A percentile compares a stretch with the other conserved stretches of the same genome.
These are phyloP conservation scores for Unio delphinus DNA, from an alignment of 2,888 invertebrate species.

Conservation along the genomic window DNA sequence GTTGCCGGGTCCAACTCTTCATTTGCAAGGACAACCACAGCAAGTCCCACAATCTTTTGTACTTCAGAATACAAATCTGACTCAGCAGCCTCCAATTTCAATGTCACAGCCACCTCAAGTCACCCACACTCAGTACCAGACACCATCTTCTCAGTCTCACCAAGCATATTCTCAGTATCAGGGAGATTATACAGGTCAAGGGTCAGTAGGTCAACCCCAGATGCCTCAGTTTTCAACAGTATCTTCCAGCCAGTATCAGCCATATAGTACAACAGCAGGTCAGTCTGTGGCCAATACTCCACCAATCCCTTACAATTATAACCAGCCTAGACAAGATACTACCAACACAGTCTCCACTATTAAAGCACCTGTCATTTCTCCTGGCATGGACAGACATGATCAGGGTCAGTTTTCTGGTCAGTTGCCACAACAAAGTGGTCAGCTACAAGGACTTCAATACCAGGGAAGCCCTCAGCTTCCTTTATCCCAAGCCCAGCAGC, in stretches of 20 bases:
- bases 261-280: constrained; percentile 4
- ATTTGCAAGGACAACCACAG: no score
- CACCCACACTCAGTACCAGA: constrained; percentile 10
- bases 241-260: background rate
- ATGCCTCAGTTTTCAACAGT: background rate
- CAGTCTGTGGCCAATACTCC: constrained; percentile 5
- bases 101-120: constrained; percentile 3
- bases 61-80: no score
- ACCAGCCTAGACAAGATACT: background rate
- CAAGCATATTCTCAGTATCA: constrained; percentile 6
- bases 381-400: constrained; percentile 25
- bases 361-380: constrained; percentile 47
- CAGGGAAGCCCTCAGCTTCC: constrained; percentile 3
- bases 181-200: background rate
- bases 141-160: constrained; percentile 7
- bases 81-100: no score
- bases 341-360: constrained; percentile 48
- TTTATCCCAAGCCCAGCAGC: constrained; percentile 16
- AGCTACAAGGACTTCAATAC: constrained; percentile 8
- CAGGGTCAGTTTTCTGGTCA: background rate
- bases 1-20: background rate
- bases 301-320: constrained; percentile 7
- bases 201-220: background rate
- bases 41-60: no score
- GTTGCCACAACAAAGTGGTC: background rate